Conservation (phyloP, 2,888 invertebrate species). For the Hemicrepidius hirtus region DNA sequence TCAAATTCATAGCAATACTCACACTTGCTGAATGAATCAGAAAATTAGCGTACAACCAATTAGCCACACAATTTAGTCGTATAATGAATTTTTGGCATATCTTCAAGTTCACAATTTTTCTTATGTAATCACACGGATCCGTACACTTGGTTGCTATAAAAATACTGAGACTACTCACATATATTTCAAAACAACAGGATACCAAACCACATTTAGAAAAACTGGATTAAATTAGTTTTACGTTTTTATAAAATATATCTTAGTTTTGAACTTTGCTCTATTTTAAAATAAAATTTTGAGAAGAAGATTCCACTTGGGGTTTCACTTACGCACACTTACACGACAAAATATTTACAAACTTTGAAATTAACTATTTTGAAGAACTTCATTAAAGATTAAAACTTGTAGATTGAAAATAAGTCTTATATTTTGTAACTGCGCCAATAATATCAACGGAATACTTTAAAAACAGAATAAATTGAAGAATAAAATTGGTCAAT, state of each 20-base stretch:
- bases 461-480: too few species aligned
- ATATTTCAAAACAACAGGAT: conserved; percentile 24
- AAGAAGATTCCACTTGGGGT: too few species aligned
- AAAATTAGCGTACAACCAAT: conserved; percentile 15
- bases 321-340: too few species aligned
- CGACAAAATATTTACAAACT: too few species aligned
- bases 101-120: conserved; percentile 42
- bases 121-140: conserved; percentile 30
- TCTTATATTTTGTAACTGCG: too few species aligned
- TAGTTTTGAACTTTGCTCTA: neutral
- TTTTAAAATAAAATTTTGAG: neutral
- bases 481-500: too few species aligned
- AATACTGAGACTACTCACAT: conserved; percentile 18
- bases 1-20: conserved; percentile 23
- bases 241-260: conserved; percentile 1
- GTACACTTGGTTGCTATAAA: conserved; percentile 22
- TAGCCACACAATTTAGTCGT: conserved; percentile 29
- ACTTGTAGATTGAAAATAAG: too few species aligned
- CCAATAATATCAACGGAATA: too few species aligned
- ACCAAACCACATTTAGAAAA: conserved; percentile 19
- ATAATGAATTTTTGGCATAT: conserved; percentile 40
- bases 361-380: too few species aligned
- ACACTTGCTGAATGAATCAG: conserved; percentile 2
- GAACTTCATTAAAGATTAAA: too few species aligned
- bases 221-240: conserved; percentile 6